Evolutionary conservation across 1,140 invertebrate genomes (phyloP), one percentile per base, ranked within the genome.

Genomic region (Manduca sexta): DNA sequence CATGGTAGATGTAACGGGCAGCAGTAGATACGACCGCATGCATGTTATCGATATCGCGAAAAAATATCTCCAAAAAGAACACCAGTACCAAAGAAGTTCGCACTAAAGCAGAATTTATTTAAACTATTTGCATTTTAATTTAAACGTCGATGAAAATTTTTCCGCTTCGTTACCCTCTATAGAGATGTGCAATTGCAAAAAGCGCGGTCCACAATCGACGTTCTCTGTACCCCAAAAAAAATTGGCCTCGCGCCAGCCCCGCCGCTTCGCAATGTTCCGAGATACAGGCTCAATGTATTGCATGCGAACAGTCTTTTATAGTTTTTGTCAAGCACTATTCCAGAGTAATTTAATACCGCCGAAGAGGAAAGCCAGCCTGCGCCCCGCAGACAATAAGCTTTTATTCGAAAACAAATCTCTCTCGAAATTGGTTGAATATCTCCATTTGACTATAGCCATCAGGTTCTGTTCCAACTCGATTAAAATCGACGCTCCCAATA

Each of bases 281-380:
- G 45, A 45, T 48, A 47, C 49, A 52, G 41, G 41, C 40, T 45
- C 30, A 43, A 45, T 46, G 64, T 67, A 64, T 67, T 64, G 60
- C 60, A 65, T 60, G 56, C 57, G 56, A 69, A 66, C 49, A 60
- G 51, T 60, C 64, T 65, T 69, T 69, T 63, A 65, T 58, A 60
- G 59, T 65, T 61, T 60, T 69, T 63, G 44, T 63, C 43, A 63
- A 69, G 55, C 45, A 45, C 47, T 49, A 26, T 33, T 42, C 41
- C 49, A 16, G 41, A 45, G 58, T 64, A 69, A 69, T 69, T 62
- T 61, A 67, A 67, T 67, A 64, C 60, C 18, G 47, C 51, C 52
- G 49, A 43, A 44, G 33, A 54, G 21, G n/a, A n/a, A n/a, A n/a
- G n/a, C n/a, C n/a, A 41, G 30, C 38, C 41, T 34, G 39, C 29